Conservation (phyloP, 64 coral and sea anemone species). For the Montipora foliosa region DNA sequence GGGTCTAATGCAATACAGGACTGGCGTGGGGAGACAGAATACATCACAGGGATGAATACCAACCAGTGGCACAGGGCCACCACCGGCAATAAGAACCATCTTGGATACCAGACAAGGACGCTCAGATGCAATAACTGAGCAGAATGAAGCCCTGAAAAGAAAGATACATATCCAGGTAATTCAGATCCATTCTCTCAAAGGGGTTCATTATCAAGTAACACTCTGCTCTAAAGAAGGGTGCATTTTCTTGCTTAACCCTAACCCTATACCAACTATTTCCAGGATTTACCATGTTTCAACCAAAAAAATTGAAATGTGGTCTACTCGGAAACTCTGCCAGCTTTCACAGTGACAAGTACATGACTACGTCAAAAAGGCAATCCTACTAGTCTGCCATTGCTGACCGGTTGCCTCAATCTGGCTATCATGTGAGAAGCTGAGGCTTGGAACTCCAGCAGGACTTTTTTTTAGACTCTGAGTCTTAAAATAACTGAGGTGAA, state of each 20-base stretch:
- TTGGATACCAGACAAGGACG: slow-evolving; percentile 89
- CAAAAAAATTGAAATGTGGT: neutral
- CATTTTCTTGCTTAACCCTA: too few relatives aligned
- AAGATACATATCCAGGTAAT: neutral
- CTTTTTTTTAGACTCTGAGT: too few relatives aligned
- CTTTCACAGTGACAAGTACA: too few relatives aligned
- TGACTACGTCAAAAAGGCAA: too few relatives aligned
- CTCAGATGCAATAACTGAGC: slow-evolving; percentile 84
- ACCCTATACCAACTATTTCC: too few relatives aligned
- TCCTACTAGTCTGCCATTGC: too few relatives aligned
- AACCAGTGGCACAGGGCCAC: slow-evolving; percentile 83
- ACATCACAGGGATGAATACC: slow-evolving; percentile 86
- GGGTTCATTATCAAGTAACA: neutral
- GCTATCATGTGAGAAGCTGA: too few relatives aligned
- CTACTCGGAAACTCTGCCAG: too few relatives aligned
- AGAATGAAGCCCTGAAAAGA: slow-evolving; percentile 88
- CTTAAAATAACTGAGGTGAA: too few relatives aligned
- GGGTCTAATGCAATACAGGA: slow-evolving; percentile 89
- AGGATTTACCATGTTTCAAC: neutral
- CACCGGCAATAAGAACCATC: slow-evolving; percentile 92
- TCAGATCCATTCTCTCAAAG: neutral
- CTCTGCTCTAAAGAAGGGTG: too few relatives aligned
- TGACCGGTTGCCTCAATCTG: too few relatives aligned
- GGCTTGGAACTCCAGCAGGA: too few relatives aligned
- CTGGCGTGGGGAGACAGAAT: slow-evolving; percentile 79